Evolutionary conservation across 2,888 invertebrate genomes (phyloP).

Genomic region (Drosophila merina): DNA sequence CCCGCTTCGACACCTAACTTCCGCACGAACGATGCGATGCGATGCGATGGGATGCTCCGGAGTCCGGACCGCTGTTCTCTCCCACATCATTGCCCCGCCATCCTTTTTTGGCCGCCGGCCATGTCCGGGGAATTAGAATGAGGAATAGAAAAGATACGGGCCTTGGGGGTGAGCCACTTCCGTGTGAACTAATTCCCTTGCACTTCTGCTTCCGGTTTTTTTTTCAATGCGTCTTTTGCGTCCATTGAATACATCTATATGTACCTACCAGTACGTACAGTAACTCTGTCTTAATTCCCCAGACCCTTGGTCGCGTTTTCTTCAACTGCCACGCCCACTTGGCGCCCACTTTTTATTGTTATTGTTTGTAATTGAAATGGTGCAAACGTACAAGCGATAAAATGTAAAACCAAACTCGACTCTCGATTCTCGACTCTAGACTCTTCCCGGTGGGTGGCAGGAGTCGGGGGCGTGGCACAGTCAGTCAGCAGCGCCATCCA

Average conservation of each 20-base stretch:
- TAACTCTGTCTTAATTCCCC: constrained; percentile 24
- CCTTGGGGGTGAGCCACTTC: constrained; percentile 52
- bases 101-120: constrained; percentile 1
- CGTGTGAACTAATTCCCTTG: constrained; percentile 78
- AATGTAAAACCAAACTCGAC: constrained; percentile 71
- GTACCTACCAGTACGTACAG: neutral
- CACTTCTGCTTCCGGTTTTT: constrained; percentile 58
- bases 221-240: constrained; percentile 6
- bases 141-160: neutral
- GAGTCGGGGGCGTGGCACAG: constrained; percentile 18
- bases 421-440: constrained; percentile 21
- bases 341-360: constrained; percentile 69
- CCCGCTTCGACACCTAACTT: constrained; percentile 75
- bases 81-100: neutral
- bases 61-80: neutral
- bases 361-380: constrained; percentile 81
- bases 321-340: constrained; percentile 55
- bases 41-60: constrained; percentile 4
- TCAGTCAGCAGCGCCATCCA: constrained; percentile 55
- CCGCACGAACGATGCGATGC: constrained; percentile 61
- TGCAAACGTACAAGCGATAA: constrained; percentile 80
- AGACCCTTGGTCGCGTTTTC: constrained; percentile 53
- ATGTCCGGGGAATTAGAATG: constrained; percentile 1
- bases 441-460: neutral
- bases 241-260: neutral